Percentiles rank a stretch among this genome's conserved stretches.
These are phyloP conservation scores for Ramphastos sulfuratus DNA, from an alignment of 2,113 vertebrate species.

Conservation along the genomic window DNA sequence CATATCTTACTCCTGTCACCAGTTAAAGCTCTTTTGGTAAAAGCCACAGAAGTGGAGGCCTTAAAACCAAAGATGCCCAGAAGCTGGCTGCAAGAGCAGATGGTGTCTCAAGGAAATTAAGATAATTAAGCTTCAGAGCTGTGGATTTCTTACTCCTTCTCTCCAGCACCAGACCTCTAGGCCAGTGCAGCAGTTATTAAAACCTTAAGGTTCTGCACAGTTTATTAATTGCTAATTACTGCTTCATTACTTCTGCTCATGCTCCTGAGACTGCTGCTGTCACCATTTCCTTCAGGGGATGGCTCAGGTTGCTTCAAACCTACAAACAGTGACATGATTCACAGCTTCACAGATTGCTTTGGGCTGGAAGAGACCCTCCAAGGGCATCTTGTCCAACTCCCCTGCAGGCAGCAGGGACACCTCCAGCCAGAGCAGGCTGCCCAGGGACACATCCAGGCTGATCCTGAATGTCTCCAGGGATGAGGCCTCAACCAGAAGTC, in stretches of 20 bases:
- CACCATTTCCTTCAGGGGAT: neutral
- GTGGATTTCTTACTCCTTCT: slow-evolving; percentile 50
- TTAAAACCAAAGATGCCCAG: neutral
- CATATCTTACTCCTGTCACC: neutral
- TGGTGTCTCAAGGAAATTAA: slow-evolving; percentile 57
- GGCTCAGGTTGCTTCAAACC: neutral
- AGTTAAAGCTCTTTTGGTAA: neutral
- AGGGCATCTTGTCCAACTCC: too few species aligned
- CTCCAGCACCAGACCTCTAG: slow-evolving; percentile 48
- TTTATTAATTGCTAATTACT: slow-evolving; percentile 59
- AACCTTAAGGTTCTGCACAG: neutral
- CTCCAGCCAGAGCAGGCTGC: too few species aligned
- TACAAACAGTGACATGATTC: neutral
- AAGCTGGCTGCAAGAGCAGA: slow-evolving; percentile 46
- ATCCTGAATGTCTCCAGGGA: too few species aligned
- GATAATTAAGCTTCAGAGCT: slow-evolving; percentile 57
- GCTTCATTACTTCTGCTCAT: slow-evolving; percentile 36
- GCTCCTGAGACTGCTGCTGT: neutral
- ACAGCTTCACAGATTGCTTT: too few species aligned
- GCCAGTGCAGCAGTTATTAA: slow-evolving; percentile 7
- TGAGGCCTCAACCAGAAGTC: too few species aligned
- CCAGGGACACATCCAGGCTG: too few species aligned
- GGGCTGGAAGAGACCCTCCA: too few species aligned
- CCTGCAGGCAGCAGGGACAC: too few species aligned
- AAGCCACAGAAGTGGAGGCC: neutral